Evolutionary conservation across 2,113 vertebrate species (phyloP).

Genomic region (Ceyx margarethae): DNA sequence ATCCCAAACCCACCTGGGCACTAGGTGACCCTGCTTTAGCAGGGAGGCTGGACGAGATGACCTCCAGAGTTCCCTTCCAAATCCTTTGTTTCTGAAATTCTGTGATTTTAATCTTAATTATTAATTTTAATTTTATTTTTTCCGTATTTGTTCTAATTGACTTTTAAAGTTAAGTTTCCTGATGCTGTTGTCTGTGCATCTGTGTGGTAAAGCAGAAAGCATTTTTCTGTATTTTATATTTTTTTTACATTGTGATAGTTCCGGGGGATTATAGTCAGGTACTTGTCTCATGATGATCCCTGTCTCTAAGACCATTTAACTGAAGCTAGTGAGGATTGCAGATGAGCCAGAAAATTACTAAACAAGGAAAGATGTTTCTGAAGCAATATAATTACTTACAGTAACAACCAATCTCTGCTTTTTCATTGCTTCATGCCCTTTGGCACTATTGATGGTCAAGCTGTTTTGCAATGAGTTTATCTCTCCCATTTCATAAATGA

Average conservation of each 20-base stretch:
- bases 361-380: not conserved
- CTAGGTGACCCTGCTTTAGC: not conserved
- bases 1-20: not conserved
- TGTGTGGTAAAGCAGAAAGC: not conserved
- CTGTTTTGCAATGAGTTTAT: conserved; percentile 27
- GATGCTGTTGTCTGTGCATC: not conserved
- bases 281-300: not conserved
- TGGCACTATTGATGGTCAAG: not conserved
- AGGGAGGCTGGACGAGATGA: not conserved
- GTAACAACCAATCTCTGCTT: not conserved
- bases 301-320: not conserved
- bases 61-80: not conserved
- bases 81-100: not conserved
- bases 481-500: not conserved
- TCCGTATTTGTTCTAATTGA: not conserved
- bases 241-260: not conserved
- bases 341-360: not conserved
- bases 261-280: not conserved
- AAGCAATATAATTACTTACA: not conserved
- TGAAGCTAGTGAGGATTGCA: not conserved
- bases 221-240: not conserved
- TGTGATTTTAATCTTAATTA: not conserved
- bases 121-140: too few species aligned
- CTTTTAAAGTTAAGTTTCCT: not conserved
- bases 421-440: not conserved